Conservation (phyloP, 2,797 vertebrate genomes). For the Chrosomus eos region DNA sequence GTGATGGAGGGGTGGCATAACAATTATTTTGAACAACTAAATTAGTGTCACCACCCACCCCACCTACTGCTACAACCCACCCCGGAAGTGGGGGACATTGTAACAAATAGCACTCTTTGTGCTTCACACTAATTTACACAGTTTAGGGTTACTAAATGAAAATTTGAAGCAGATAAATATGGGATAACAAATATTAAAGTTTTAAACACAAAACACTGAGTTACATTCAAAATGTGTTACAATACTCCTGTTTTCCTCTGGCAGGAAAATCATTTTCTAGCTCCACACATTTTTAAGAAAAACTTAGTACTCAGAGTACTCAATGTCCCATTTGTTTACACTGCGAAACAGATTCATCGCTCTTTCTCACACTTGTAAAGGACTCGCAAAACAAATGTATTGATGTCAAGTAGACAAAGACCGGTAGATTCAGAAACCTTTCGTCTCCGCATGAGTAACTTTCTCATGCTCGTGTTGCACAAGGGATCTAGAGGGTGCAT, state of each 20-base stretch:
- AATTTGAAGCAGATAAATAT: neutral
- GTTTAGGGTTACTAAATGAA: neutral
- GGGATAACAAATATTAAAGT: neutral
- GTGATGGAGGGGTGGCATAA: constrained; percentile 16
- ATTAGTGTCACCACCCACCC: constrained; percentile 22
- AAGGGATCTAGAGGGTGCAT: constrained; percentile 75
- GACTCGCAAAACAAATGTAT: constrained; percentile 73
- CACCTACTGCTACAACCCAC: constrained; percentile 19
- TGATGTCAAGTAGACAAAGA: constrained; percentile 69
- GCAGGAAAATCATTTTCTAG: neutral
- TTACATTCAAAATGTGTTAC: neutral
- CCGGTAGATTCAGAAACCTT: constrained; percentile 69
- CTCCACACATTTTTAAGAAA: neutral
- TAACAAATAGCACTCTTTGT: neutral
- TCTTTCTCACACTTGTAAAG: constrained; percentile 68
- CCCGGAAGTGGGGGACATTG: neutral
- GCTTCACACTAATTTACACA: neutral
- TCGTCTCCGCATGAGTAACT: constrained; percentile 82
- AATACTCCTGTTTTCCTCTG: neutral
- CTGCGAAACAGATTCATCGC: constrained; percentile 69
- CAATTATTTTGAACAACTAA: constrained; percentile 18
- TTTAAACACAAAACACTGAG: neutral
- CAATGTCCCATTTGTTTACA: constrained; percentile 61
- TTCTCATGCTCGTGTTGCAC: constrained; percentile 93
- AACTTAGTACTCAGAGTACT: neutral